phyloP scores from a whole-genome alignment of 2,888 invertebrate genomes.

The Julus scanicus region DNA sequence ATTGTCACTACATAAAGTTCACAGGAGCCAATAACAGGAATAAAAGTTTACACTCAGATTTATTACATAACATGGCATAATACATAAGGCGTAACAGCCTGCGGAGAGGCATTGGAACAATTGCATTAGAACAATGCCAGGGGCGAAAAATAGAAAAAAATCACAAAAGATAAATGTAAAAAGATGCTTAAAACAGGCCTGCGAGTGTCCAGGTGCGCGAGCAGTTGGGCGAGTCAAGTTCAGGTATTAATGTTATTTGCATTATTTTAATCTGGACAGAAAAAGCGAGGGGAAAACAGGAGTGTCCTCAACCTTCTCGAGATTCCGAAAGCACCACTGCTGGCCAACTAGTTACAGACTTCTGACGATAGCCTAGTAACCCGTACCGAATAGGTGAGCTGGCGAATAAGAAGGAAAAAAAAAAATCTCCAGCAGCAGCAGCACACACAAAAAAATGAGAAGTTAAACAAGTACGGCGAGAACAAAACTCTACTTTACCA shows the following conservation, averaged over 20 bases:
- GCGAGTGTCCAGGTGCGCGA: neutral
- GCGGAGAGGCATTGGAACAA: neutral
- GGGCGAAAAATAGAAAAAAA: neutral
- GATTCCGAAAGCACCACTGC: constrained; percentile 11
- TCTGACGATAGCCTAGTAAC: constrained; percentile 42
- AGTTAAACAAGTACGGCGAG: neutral
- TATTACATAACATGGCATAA: neutral
- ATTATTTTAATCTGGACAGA: constrained; percentile 16
- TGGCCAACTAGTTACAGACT: constrained; percentile 32
- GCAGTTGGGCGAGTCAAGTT: constrained; percentile 16
- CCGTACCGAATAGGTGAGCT: constrained; percentile 39
- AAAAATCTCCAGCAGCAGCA: neutral
- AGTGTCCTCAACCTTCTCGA: constrained; percentile 39
- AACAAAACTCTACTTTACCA: neutral
- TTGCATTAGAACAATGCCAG: neutral
- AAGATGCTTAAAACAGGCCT: neutral
- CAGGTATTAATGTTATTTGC: constrained; percentile 10
- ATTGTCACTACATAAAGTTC: too few species aligned
- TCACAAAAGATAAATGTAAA: neutral
- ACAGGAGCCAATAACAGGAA: too few species aligned
- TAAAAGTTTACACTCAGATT: too few species aligned
- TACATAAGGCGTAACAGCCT: neutral
- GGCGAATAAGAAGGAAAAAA: constrained; percentile 12
- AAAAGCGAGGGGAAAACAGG: constrained; percentile 25
- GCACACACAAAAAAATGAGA: neutral